phyloP scores from a whole-genome alignment of 2,888 invertebrate species.

The Eupithecia inturbata region DNA sequence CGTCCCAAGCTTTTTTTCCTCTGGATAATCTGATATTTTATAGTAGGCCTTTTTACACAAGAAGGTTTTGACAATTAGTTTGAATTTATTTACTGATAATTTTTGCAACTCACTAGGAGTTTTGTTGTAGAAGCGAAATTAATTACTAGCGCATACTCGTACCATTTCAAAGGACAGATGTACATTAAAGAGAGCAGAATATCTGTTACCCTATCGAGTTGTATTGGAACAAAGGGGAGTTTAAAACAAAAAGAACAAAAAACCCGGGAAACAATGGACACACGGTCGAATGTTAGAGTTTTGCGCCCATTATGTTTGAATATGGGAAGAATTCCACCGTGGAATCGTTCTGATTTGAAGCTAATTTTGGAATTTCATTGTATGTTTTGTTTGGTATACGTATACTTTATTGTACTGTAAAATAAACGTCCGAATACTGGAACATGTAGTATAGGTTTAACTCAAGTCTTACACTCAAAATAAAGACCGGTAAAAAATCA shows the following conservation, averaged over 20 bases:
- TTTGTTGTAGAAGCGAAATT: too few relatives aligned
- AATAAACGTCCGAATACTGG: neutral
- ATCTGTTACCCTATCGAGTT: conserved; percentile 60
- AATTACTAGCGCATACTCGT: conserved; percentile 17
- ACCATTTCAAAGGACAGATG: conserved; percentile 45
- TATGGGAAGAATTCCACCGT: conserved; percentile 69
- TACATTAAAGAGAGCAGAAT: conserved; percentile 47
- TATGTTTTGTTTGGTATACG: neutral
- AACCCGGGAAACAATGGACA: conserved; percentile 68
- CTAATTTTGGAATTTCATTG: conserved; percentile 38
- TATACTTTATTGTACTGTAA: neutral
- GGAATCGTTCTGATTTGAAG: conserved; percentile 63
- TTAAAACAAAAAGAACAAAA: conserved; percentile 78
- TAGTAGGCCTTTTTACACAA: too few relatives aligned
- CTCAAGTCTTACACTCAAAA: neutral
- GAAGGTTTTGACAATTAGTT: too few relatives aligned
- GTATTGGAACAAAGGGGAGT: conserved; percentile 58
- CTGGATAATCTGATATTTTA: too few relatives aligned
- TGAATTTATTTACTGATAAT: too few relatives aligned
- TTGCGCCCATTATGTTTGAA: conserved; percentile 65
- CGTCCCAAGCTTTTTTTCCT: too few relatives aligned
- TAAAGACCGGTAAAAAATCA: neutral
- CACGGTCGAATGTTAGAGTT: conserved; percentile 76
- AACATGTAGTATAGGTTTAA: neutral
- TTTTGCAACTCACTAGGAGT: too few relatives aligned